Evolutionary conservation across 2,113 vertebrate genomes (phyloP), one percentile per base, ranked within the genome.

Genomic region (Mus pahari): DNA sequence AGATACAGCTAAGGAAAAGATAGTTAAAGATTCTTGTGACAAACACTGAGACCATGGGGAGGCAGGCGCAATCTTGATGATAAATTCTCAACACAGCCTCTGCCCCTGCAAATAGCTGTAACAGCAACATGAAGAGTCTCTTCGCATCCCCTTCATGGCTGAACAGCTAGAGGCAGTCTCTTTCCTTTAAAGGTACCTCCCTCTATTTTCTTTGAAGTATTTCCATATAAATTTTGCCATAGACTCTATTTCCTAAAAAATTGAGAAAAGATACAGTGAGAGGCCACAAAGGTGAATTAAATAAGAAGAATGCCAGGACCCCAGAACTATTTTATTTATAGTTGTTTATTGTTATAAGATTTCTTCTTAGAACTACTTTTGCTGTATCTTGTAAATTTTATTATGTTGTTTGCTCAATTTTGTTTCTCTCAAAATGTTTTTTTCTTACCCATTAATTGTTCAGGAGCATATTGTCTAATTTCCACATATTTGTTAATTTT

Each of bases 171-270:
- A 0, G 22, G 14, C 22, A 39, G 26, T 45, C 73, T 36, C 45
- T 77, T 31, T 36, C 36, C 28, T 66, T 66, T 66, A 66, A 31
- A 31, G 28, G 64, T 39, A 79, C 3, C 24, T 26, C 16, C 71
- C 24, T 26, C 16, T 62, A 26, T 20, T 7, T 58, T 22, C 42
- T 96, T 94, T 48, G 66, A 88, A 94, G 74, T 33, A 55, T 53
- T 33, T 55, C 20, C 14, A 87, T 48, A 60, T 62, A 48, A 14
- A 77, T 81, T 62, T 81, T 82, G 68, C 68, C 53, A 24, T 12
- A 50, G 36, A 58, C 7, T 74, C 53, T 75, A n/a, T 81, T 96
- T 74, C 39, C 58, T 89, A 88, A 39, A 48, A 92, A 93, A 84
- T 79, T 11, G 71, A 24, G n/a, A 84, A 36, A 82, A 86, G 86